Base-by-base conservation (phyloP, 2,888 invertebrate genomes). In the Meliscaeva auricollis region DNA sequence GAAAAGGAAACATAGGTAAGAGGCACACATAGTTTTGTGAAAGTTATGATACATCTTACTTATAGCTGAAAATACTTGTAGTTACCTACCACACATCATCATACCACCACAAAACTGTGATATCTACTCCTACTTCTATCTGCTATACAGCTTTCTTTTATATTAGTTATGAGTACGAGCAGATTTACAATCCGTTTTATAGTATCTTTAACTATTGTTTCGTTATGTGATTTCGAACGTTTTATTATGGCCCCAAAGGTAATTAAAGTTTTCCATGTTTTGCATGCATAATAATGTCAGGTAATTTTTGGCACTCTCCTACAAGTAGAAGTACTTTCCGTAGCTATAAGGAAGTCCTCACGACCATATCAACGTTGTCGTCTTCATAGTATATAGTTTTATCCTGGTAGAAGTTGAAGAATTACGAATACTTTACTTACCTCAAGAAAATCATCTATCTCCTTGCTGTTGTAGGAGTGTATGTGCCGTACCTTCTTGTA, bases 201-300 rank as follows among this genome's bases (percentile, higher is more conserved):
- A 68, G 72, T 72, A 68, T 81, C 80, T 76, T 76, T 56, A 80
- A 48, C 60, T 66, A 58, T 69, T 80, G 70, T 76, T 81, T 81
- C 52, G 68, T 80, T 81, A 80, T 85, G 68, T 81, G 84, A 85
- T 85, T 85, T 80, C 66, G 60, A 81, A 75, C 68, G 75, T 75
- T 76, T 66, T 85, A 81, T 80, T 85, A 80, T 62, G 62, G 84
- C 80, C 84, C 80, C 66, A 46, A 81, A 76, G 84, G 84, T 85
- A 81, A 85, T 85, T 85, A 85, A 85, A 85, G 54, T 85, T 84
- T 85, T 80, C 68, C 72, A 76, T 76, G 76, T 80, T 76, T 81
- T 76, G 75, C 84, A 85, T 80, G 80, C 80, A 85, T 80, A 85
- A 85, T 85, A 35, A 50, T 72, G 75, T 80, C 78, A 74, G 74